Conservation (phyloP, 2,888 invertebrate species). For the Lasioglossum leucozonium region DNA sequence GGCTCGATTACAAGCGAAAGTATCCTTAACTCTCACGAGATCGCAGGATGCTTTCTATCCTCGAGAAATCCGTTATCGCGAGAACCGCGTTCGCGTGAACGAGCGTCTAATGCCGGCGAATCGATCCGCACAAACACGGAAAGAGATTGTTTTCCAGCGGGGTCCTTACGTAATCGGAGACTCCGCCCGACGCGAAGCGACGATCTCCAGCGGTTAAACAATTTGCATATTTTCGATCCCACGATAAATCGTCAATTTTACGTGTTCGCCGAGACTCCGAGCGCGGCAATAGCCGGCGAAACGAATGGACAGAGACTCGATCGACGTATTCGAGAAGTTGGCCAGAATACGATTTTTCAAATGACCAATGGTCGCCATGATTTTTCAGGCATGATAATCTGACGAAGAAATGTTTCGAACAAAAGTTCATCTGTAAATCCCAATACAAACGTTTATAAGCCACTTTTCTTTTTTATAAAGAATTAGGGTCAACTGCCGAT, state of each 20-base stretch:
- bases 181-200: constrained; percentile 59
- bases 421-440: too few species aligned
- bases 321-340: too few species aligned
- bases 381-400: too few species aligned
- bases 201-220: constrained; percentile 22
- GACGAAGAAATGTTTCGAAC: too few species aligned
- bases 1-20: constrained; percentile 25
- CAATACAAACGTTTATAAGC: too few species aligned
- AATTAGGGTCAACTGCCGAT: too few species aligned
- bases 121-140: constrained; percentile 54
- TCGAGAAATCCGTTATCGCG: constrained; percentile 61
- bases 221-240: constrained; percentile 72
- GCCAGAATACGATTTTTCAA: too few species aligned
- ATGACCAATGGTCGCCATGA: too few species aligned
- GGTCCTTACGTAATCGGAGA: constrained; percentile 72
- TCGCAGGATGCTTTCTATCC: constrained; percentile 21
- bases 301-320: too few species aligned
- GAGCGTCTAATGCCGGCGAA: constrained; percentile 61
- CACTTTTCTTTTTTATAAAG: too few species aligned
- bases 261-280: not conserved
- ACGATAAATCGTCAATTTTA: constrained; percentile 39
- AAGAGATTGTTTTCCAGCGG: constrained; percentile 70
- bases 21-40: constrained; percentile 23
- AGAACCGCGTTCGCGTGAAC: constrained; percentile 49
- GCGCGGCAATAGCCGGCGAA: not conserved